Evolutionary conservation across 2,888 invertebrate genomes (phyloP).

Genomic region (Punctoribates punctum): DNA sequence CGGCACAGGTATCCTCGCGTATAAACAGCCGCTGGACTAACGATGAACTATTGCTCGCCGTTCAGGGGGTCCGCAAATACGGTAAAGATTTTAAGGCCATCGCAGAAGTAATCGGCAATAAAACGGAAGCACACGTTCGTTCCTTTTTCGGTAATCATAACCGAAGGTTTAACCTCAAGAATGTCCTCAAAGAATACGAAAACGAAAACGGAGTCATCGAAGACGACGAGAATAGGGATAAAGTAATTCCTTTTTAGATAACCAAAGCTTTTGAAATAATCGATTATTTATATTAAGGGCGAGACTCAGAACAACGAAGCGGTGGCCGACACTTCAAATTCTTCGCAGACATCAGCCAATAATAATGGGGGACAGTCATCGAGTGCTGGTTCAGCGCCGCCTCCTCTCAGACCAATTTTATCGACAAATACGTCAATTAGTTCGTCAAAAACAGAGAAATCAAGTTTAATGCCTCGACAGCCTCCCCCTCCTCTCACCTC

Average conservation of each 20-base stretch:
- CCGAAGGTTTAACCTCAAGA: conserved; percentile 55
- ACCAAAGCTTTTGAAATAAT: neutral
- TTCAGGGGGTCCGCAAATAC: conserved; percentile 68
- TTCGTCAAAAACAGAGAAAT: conserved; percentile 3
- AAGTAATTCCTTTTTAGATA: conserved; percentile 11
- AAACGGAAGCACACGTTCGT: conserved; percentile 86
- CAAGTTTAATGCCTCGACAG: conserved; percentile 19
- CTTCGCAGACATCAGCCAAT: neutral
- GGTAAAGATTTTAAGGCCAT: conserved; percentile 85
- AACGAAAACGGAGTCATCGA: conserved; percentile 46
- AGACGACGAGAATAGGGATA: conserved; percentile 43
- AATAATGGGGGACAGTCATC: neutral
- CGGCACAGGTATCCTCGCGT: conserved; percentile 55
- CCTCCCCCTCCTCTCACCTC: conserved; percentile 11
- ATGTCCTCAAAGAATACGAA: conserved; percentile 48
- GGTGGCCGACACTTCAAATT: neutral
- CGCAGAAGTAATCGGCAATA: conserved; percentile 89
- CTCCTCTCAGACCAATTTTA: conserved; percentile 14
- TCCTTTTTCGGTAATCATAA: conserved; percentile 88
- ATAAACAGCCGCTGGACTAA: conserved; percentile 86
- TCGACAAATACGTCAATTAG: neutral
- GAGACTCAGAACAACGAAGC: neutral
- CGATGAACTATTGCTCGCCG: conserved; percentile 83
- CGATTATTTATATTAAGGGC: neutral
- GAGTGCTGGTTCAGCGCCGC: conserved; percentile 3